Percentiles rank a stretch among this genome's conserved stretches.
Conservation (phyloP, 2,888 invertebrate species). For the Empis livida region DNA sequence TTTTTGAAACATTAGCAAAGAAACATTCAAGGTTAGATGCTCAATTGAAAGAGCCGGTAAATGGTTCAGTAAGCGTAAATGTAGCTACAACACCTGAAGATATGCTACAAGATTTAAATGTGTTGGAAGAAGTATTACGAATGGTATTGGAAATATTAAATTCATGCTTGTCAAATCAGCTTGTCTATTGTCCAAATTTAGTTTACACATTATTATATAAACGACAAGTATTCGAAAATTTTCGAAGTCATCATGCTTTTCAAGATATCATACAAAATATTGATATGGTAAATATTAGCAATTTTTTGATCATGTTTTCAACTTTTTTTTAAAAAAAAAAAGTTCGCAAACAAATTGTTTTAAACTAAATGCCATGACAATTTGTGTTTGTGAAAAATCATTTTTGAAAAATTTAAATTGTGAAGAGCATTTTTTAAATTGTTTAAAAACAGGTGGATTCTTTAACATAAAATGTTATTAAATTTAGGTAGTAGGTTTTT, state of each 20-base stretch:
- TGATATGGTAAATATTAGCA: slow-evolving; percentile 59
- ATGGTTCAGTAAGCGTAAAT: slow-evolving; percentile 29
- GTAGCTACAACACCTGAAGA: slow-evolving; percentile 31
- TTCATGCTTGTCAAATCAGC: slow-evolving; percentile 79
- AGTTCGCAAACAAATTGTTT: too few species aligned
- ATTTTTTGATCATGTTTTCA: too few species aligned
- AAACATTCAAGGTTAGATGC: slow-evolving; percentile 58
- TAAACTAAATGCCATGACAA: too few species aligned
- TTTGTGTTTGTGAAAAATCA: too few species aligned
- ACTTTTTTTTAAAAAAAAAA: too few species aligned
- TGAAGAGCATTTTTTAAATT: too few species aligned
- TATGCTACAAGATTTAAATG: slow-evolving; percentile 72
- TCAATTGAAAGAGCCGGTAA: slow-evolving; percentile 40
- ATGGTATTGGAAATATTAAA: slow-evolving; percentile 97
- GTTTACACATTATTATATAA: slow-evolving; percentile 94
- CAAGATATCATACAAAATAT: slow-evolving; percentile 92
- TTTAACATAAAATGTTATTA: too few species aligned
- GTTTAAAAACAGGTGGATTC: too few species aligned
- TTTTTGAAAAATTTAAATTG: too few species aligned
- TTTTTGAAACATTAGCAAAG: slow-evolving; percentile 84
- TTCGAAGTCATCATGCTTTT: slow-evolving; percentile 77
- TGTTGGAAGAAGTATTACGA: slow-evolving; percentile 88
- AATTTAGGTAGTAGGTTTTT: slow-evolving; percentile 52
- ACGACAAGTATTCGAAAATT: slow-evolving; percentile 73
- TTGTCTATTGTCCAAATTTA: slow-evolving; percentile 79